Evolutionary conservation across 2,888 invertebrate genomes (phyloP).

Genomic region (Plagodis pulveraria): DNA sequence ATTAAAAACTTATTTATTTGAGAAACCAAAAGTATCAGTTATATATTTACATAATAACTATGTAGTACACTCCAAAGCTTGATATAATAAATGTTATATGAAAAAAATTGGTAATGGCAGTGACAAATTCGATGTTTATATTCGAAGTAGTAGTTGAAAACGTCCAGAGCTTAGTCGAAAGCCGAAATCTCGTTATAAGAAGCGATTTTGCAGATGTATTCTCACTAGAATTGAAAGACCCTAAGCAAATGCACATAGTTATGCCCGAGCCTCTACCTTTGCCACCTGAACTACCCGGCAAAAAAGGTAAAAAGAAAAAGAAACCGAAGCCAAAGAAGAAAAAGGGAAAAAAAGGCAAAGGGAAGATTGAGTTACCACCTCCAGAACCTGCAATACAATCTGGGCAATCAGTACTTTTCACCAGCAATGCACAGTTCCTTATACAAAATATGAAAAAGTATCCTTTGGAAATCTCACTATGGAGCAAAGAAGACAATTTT

Average conservation of each 20-base stretch:
- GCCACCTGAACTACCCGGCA: slow-evolving; percentile 69
- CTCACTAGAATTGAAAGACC: slow-evolving; percentile 74
- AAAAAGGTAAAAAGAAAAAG: slow-evolving; percentile 60
- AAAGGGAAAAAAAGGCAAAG: slow-evolving; percentile 62
- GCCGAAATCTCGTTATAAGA: slow-evolving; percentile 63
- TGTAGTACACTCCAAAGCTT: slow-evolving; percentile 4
- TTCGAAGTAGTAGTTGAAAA: slow-evolving; percentile 76
- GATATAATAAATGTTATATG: slow-evolving; percentile 20
- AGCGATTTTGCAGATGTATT: slow-evolving; percentile 77
- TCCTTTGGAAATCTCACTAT: slow-evolving; percentile 68
- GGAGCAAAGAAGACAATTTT: slow-evolving; percentile 73
- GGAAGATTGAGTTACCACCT: slow-evolving; percentile 55
- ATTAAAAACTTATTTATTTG: not conserved
- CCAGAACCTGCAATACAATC: slow-evolving; percentile 74
- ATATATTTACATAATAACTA: not conserved
- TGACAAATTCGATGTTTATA: slow-evolving; percentile 70
- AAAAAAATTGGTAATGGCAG: slow-evolving; percentile 60
- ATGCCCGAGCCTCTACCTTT: slow-evolving; percentile 75
- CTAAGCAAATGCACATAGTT: slow-evolving; percentile 74
- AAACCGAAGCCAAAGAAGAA: slow-evolving; percentile 59
- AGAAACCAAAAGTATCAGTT: not conserved
- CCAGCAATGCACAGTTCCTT: slow-evolving; percentile 69
- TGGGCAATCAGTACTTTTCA: slow-evolving; percentile 74
- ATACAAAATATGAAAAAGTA: slow-evolving; percentile 69
- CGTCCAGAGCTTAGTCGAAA: slow-evolving; percentile 64